Base-by-base conservation (phyloP, 2,797 vertebrate species). In the Morelia viridis region DNA sequence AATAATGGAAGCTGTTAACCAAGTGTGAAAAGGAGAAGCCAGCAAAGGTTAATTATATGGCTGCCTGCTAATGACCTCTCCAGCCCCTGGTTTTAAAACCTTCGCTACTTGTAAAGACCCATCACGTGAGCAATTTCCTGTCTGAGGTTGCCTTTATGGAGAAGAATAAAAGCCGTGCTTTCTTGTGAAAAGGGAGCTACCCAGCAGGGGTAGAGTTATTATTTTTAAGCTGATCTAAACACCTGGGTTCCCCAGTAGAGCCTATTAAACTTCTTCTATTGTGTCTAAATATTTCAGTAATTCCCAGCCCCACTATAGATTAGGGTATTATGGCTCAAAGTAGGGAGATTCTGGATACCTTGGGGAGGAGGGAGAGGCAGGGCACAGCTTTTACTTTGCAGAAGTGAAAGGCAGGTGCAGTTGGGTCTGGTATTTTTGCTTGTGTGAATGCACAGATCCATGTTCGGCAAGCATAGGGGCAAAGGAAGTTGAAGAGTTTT, bases 81-180 rank as follows among this genome's bases (percentile, higher is more conserved):
- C 93, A 97, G 97, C 98, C 97, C 97, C 0, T 95, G 96, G 97
- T 98, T 90, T 98, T 97, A 98, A 97, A 98, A 97, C 97, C 97
- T 96, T 96, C 60, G 88, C 96, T 97, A 97, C 98, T 98, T 98
- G 97, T 98, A 98, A 98, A 98, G 98, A 97, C 97, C 97, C 98
- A 98, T 98, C 98, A 98, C 97, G 97, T 98, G 98, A 98, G 98
- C 98, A 98, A 98, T 98, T 98, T 98, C 98, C 98, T 98, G 98
- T 98, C 97, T 97, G 97, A 97, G 97, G 97, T 97, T 97, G 97
- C 96, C 97, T 98, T 98, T 98, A 98, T 97, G 97, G 97, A 96
- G 96, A 97, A 97, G 98, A 98, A 98, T 97, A 98, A 98, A 98
- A 98, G 98, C 97, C 94, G 89, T 95, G 97, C 96, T 97, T 90